phyloP scores from a whole-genome alignment of 2,888 invertebrate genomes.

The Drosophila neutralis region DNA sequence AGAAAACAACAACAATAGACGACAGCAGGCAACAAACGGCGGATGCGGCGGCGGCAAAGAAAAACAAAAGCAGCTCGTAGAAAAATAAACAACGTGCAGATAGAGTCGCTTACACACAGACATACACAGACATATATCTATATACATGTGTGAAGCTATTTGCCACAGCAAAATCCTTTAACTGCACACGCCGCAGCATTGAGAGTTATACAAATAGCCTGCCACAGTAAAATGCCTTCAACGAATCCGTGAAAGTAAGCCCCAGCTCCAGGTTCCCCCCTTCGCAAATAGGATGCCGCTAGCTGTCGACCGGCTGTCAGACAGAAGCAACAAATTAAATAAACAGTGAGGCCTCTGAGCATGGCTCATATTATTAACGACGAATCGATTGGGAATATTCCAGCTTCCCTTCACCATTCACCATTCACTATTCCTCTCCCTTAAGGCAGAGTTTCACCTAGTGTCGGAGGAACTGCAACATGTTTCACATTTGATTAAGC shows the following conservation, averaged over 20 bases:
- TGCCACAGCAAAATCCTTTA: conserved; percentile 76
- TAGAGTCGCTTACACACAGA: conserved; percentile 34
- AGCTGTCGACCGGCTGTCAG: conserved; percentile 56
- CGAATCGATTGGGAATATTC: conserved; percentile 57
- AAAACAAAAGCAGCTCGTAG: conserved; percentile 72
- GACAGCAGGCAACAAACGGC: not conserved
- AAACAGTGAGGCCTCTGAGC: conserved; percentile 59
- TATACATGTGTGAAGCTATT: conserved; percentile 60
- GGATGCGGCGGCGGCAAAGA: conserved; percentile 51
- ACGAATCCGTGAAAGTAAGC: conserved; percentile 28
- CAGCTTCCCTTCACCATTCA: not conserved
- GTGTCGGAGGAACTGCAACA: conserved; percentile 22
- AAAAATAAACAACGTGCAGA: conserved; percentile 71
- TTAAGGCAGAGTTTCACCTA: not conserved
- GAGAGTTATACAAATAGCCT: conserved; percentile 74
- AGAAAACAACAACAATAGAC: conserved; percentile 57
- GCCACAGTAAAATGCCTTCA: conserved; percentile 52
- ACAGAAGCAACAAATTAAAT: conserved; percentile 70
- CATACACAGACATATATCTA: conserved; percentile 13
- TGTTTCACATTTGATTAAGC: conserved; percentile 60
- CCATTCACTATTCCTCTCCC: not conserved
- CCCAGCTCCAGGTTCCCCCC: not conserved
- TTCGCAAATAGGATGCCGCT: conserved; percentile 28
- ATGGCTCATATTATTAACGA: conserved; percentile 73
- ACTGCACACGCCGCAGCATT: conserved; percentile 70